Conservation (phyloP, 2,113 vertebrate species). For the Silurus asotus region DNA sequence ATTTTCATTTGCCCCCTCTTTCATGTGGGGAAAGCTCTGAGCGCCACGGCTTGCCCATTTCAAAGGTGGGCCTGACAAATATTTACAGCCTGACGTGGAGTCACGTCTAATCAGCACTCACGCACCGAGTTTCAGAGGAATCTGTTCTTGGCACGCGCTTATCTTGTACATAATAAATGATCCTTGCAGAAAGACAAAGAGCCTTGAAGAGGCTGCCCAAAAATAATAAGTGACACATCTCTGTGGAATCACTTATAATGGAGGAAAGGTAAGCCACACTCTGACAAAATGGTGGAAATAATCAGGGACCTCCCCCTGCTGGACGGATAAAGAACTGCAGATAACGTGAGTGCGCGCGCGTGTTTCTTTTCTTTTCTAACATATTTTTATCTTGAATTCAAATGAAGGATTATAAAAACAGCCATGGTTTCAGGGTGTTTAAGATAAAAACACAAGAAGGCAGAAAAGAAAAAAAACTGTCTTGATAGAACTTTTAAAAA, state of each 20-base stretch:
- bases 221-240: conserved; percentile 77
- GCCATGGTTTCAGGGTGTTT: not conserved
- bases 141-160: conserved; percentile 65
- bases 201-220: conserved; percentile 71
- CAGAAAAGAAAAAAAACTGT: not conserved
- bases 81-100: conserved; percentile 72
- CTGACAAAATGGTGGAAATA: conserved; percentile 63
- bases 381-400: not conserved
- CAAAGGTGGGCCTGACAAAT: conserved; percentile 78
- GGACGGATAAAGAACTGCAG: conserved; percentile 70
- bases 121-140: conserved; percentile 66
- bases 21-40: conserved; percentile 72
- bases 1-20: conserved; percentile 74
- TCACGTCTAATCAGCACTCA: conserved; percentile 72
- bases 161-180: conserved; percentile 73
- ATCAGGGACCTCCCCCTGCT: conserved; percentile 75
- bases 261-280: conserved; percentile 58
- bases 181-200: conserved; percentile 63
- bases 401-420: not conserved
- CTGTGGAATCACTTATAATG: conserved; percentile 69
- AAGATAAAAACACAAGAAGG: not conserved
- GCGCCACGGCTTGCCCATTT: conserved; percentile 69
- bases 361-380: not conserved
- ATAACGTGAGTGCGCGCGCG: conserved; percentile 1
- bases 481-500: not conserved